These are phyloP conservation scores for Spatula clypeata DNA, from an alignment of 2,797 vertebrate species.

Conservation along the genomic window DNA sequence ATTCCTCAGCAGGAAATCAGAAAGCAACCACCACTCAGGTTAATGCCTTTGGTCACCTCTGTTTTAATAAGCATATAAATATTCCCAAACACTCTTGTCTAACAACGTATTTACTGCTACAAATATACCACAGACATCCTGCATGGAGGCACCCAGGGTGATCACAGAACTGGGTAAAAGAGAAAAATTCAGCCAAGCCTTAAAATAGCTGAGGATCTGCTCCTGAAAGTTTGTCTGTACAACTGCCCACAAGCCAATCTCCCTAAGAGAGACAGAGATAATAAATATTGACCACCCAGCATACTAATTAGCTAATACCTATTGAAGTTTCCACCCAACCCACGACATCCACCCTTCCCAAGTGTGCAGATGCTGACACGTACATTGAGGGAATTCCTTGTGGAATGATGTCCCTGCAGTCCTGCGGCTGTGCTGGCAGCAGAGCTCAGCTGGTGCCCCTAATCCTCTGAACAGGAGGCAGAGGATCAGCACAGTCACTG, in stretches of 20 bases:
- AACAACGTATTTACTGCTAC: neutral
- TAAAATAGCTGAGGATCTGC: fast-evolving
- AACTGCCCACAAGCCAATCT: neutral
- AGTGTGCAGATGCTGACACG: neutral
- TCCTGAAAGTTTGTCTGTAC: neutral
- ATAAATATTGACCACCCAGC: neutral
- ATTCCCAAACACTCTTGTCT: neutral
- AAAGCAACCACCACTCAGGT: neutral
- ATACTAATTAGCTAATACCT: neutral
- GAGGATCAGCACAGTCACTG: neutral
- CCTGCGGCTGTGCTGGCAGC: fast-evolving
- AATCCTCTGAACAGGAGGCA: neutral
- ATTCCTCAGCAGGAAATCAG: neutral
- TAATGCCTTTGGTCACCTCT: neutral
- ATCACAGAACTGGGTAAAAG: neutral
- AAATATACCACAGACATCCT: neutral
- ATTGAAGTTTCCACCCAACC: neutral
- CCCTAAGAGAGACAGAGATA: neutral
- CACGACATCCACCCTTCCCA: fast-evolving
- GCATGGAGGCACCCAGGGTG: neutral
- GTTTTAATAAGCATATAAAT: neutral
- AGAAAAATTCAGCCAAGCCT: neutral
- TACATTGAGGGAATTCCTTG: fast-evolving
- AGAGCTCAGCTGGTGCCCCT: neutral
- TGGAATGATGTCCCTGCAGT: fast-evolving